Conservation (phyloP, 2,888 invertebrate genomes). For the Matsumyia berberina region DNA sequence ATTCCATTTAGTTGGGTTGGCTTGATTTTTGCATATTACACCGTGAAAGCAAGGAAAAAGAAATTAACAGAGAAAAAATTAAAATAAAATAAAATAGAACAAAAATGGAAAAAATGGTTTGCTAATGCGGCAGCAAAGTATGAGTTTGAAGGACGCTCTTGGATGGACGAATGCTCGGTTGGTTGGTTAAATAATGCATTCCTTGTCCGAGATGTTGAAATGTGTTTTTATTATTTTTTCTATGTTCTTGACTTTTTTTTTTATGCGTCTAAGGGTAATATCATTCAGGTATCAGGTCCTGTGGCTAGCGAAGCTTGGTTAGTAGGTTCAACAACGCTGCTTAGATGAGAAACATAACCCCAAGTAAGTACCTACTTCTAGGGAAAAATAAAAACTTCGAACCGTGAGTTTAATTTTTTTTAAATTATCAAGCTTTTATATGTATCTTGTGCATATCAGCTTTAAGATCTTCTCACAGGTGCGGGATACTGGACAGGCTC, state of each 20-base stretch:
- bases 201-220: slow-evolving; percentile 58
- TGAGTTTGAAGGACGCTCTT: slow-evolving; percentile 68
- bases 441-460: no score
- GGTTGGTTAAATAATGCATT: slow-evolving; percentile 66
- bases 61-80: slow-evolving; percentile 51
- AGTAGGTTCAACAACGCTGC: slow-evolving; percentile 32
- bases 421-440: no score
- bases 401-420: no score
- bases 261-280: slow-evolving; percentile 30
- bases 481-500: no score
- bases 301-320: slow-evolving; percentile 55
- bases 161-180: slow-evolving; percentile 66
- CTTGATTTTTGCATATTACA: slow-evolving; percentile 63
- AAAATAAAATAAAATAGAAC: slow-evolving; percentile 37
- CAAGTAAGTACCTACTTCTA: not conserved
- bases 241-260: slow-evolving; percentile 51
- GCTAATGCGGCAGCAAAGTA: slow-evolving; percentile 37
- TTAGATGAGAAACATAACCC: slow-evolving; percentile 6
- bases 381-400: not conserved
- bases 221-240: slow-evolving; percentile 39
- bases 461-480: no score
- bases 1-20: slow-evolving; percentile 37
- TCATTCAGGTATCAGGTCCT: slow-evolving; percentile 41
- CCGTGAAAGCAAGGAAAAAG: slow-evolving; percentile 45
- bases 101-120: slow-evolving; percentile 25